Conservation (phyloP, 2,797 vertebrate genomes). For the Rousettus madagascariensis region DNA sequence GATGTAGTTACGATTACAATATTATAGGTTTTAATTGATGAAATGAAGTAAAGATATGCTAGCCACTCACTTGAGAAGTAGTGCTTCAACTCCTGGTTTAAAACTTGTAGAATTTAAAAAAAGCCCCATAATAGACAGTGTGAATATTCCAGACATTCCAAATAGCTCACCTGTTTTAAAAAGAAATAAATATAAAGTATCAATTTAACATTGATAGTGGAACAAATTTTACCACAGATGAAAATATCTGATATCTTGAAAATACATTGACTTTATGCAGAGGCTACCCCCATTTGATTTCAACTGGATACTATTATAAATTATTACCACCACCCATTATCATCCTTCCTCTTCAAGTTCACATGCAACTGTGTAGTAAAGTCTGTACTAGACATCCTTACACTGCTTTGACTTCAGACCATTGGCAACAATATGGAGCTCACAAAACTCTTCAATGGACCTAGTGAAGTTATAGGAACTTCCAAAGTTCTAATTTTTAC, state of each 20-base stretch:
- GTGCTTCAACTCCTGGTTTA: slow-evolving; percentile 78
- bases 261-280: neutral
- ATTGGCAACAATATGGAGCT: neutral
- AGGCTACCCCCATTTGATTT: neutral
- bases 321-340: neutral
- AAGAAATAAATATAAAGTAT: slow-evolving; percentile 29
- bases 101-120: slow-evolving; percentile 82
- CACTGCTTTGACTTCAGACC: neutral
- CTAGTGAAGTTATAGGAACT: neutral
- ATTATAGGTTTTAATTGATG: neutral
- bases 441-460: neutral
- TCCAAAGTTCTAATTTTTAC: neutral
- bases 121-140: slow-evolving; percentile 78
- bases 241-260: neutral
- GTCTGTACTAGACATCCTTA: neutral
- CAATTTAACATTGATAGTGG: neutral
- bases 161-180: slow-evolving; percentile 76
- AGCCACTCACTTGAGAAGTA: slow-evolving; percentile 78
- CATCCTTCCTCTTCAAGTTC: neutral
- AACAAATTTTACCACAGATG: neutral
- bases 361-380: neutral
- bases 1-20: neutral
- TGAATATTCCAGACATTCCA: slow-evolving; percentile 81
- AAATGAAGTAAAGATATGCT: slow-evolving; percentile 34
- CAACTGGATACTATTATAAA: neutral